Evolutionary conservation across 2,888 invertebrate genomes (phyloP), one percentile per base, ranked within the genome.

Genomic region (Lymantria dispar): DNA sequence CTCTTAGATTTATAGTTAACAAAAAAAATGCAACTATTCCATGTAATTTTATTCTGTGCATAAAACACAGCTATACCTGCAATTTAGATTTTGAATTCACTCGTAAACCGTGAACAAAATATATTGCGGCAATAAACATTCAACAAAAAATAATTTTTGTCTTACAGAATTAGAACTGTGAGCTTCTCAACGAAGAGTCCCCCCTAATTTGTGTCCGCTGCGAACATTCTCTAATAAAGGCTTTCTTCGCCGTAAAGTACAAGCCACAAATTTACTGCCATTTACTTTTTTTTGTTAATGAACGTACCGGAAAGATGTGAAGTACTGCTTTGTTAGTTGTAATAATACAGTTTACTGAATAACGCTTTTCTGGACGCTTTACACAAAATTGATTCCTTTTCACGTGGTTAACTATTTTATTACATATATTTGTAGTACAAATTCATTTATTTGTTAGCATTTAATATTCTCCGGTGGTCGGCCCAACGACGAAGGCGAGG

Each of bases 261-360:
- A 47, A 22, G 47, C 49, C 49, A 40, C 40, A 12, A 47, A 43
- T 56, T 54, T 47, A 14, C 39, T 9, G 3, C 47, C 31, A 47
- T 56, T 53, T 58, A 13, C 41, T 36, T 45, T 62, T n/a, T n/a
- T 56, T 66, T 48, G 41, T 56, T 53, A 51, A 61, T 54, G 57
- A 57, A 61, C 57, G 46, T 50, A 45, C 22, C 40, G 50, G 53
- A 60, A 57, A 56, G 31, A 47, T 50, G 46, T 50, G 43, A 55
- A 54, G 50, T 62, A 22, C 60, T 33, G 48, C 56, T 60, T 65
- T 60, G 62, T 57, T 57, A 41, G 33, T 45, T 41, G 40, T 50
- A 49, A 66, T 58, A 58, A 49, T 50, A 52, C 43, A 47, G 48
- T 22, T 22, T 22, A 3, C 5, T 22, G 22, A 22, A 22, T 22